These are phyloP conservation scores for Copidosoma floridanum DNA, from an alignment of 1,140 invertebrate species.

Conservation along the genomic window DNA sequence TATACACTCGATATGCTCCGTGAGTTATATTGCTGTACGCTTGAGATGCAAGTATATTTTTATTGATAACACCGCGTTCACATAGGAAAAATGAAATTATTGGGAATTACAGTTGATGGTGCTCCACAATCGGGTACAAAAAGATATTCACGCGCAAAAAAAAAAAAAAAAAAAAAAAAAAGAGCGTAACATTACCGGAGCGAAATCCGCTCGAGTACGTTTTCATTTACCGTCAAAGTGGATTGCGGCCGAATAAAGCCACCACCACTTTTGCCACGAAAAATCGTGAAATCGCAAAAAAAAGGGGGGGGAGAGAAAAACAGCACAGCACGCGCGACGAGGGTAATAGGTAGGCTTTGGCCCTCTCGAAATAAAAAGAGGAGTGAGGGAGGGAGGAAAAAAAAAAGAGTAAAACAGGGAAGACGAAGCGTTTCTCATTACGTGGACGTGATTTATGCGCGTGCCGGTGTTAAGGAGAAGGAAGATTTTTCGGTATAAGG, in stretches of 20 bases:
- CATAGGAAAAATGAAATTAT: too few species aligned
- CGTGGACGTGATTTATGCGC: constrained; percentile 54
- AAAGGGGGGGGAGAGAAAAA: constrained; percentile 28
- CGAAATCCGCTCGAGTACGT: not conserved
- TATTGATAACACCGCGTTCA: too few species aligned
- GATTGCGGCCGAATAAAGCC: not conserved
- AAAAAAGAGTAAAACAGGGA: constrained; percentile 34
- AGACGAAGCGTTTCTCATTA: constrained; percentile 58
- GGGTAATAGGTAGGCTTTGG: too few species aligned
- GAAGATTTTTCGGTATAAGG: constrained; percentile 40
- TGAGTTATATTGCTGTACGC: too few species aligned
- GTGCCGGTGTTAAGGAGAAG: too few species aligned
- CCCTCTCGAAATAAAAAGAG: too few species aligned
- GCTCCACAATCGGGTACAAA: too few species aligned
- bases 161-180: not conserved
- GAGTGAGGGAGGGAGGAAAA: constrained; percentile 32
- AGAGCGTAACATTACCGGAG: not conserved
- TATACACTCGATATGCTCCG: too few species aligned
- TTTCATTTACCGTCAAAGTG: constrained; percentile 9
- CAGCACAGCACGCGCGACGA: constrained; percentile 47
- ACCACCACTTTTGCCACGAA: not conserved
- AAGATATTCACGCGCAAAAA: too few species aligned
- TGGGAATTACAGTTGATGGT: too few species aligned
- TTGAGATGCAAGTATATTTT: too few species aligned
- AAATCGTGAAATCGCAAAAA: constrained; percentile 8